phyloP scores from a whole-genome alignment of 2,797 vertebrate species.

The Loriculus beryllinus region DNA sequence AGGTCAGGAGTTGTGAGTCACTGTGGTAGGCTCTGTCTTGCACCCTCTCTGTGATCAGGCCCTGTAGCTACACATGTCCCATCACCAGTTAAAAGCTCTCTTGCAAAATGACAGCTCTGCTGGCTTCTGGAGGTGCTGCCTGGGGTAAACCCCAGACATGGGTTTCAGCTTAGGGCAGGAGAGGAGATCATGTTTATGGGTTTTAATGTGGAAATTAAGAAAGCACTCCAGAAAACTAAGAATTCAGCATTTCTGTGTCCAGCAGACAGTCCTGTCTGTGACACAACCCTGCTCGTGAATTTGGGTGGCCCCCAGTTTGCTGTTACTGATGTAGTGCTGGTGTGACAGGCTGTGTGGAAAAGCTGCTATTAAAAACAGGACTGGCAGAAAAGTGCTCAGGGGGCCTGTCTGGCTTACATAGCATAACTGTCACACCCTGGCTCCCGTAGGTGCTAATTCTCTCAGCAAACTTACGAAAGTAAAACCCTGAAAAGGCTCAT shows the following conservation, averaged over 20 bases:
- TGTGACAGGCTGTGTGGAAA: background rate
- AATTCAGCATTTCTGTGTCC: background rate
- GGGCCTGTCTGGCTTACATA: conserved; percentile 14
- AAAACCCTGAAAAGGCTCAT: conserved; percentile 59
- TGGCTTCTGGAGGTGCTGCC: background rate
- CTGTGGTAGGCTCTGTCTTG: background rate
- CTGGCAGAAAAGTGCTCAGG: background rate
- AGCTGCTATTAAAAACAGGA: conserved; percentile 3
- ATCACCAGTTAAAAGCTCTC: background rate
- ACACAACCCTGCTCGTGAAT: background rate
- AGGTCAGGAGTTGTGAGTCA: background rate
- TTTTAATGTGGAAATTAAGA: background rate
- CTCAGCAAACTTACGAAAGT: conserved; percentile 64
- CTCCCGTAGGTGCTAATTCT: conserved; percentile 61
- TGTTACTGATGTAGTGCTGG: background rate
- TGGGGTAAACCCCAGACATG: background rate
- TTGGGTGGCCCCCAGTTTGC: background rate
- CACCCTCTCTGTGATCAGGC: background rate
- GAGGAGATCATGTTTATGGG: background rate
- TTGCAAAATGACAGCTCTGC: background rate
- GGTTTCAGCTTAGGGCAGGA: background rate
- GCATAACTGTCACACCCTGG: background rate
- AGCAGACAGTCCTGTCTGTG: background rate
- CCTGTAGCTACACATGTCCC: background rate
- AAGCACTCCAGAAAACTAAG: background rate